Percentiles rank a stretch among this genome's conserved stretches.
Evolutionary conservation across 2,888 invertebrate species (phyloP).

Genomic region (Matsumyia berberina): DNA sequence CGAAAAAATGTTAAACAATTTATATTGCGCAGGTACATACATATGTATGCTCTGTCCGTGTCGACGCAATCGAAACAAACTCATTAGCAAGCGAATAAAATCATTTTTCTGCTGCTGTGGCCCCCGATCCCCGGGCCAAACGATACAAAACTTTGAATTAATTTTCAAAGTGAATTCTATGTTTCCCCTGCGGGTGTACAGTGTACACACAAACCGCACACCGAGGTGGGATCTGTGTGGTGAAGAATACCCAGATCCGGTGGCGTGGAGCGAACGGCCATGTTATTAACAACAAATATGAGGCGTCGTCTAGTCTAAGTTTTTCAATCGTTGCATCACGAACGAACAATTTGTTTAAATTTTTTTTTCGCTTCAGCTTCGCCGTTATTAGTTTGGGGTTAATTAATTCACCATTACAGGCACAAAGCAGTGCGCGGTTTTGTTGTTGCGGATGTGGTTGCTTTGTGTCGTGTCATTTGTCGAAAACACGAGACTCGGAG

Average conservation of each 20-base stretch:
- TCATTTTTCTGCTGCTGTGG: constrained; percentile 17
- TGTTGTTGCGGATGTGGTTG: constrained; percentile 17
- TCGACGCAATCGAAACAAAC: constrained; percentile 36
- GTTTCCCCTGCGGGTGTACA: neutral
- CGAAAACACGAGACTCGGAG: constrained; percentile 62
- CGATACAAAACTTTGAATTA: constrained; percentile 31
- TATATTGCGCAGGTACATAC: constrained; percentile 47
- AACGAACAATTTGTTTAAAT: constrained; percentile 64
- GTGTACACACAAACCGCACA: neutral
- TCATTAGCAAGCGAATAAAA: constrained; percentile 60
- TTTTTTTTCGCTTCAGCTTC: too few species aligned
- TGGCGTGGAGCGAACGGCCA: neutral
- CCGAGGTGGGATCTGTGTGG: neutral
- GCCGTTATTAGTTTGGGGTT: constrained; percentile 18
- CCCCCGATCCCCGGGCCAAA: constrained; percentile 29
- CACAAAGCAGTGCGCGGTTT: constrained; percentile 26
- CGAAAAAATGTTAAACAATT: constrained; percentile 22
- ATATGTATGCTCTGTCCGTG: too few species aligned
- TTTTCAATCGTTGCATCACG: constrained; percentile 71
- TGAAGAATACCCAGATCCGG: neutral
- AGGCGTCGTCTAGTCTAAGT: constrained; percentile 72
- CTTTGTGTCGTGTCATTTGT: constrained; percentile 48
- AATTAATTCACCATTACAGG: constrained; percentile 64
- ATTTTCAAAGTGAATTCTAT: constrained; percentile 31
- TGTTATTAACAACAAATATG: constrained; percentile 41